Evolutionary conservation across 2,888 invertebrate genomes (phyloP), one percentile per base, ranked within the genome.

Genomic region (Helicoverpa assulta): DNA sequence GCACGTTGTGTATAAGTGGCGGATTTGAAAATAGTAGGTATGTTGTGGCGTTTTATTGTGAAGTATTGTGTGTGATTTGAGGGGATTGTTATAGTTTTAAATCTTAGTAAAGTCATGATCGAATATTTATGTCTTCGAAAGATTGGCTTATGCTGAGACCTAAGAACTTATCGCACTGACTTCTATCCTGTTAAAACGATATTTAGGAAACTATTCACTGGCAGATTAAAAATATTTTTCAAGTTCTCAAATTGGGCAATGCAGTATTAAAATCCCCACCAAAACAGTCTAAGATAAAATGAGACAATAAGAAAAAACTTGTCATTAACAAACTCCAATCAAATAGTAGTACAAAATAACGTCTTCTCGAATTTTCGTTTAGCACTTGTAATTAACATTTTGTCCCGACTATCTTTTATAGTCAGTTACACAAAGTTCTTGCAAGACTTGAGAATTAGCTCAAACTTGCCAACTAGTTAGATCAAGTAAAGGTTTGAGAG

Each of bases 301-400:
- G 7, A 3, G 16, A 47, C 12, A 1, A 47, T 5, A n/a, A 16
- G 16, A 43, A 64, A 62, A 53, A 61, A 70, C 64, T 60, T 43
- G 51, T 57, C 71, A 47, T 52, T 37, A 54, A 65, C 50, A 56
- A 67, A 73, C 67, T 69, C 56, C 53, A 66, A 68, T 73, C 64
- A 65, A 73, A 71, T 76, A 65, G 73, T 65, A 66, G 72, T 70
- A 47, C 8, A 54, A 67, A 77, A 75, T 75, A 74, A 78, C 68
- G 57, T 58, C 61, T 62, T 54, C 33, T 40, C 53, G 16, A 80
- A 67, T 29, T 73, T 71, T 26, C 18, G 33, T 33, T 40, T 29
- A 58, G 67, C 54, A 47, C 33, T n/a, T 14, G 52, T 73, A 71
- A 71, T 81, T 76, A 76, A 58, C 69, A 64, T 73, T 70, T 58